phyloP scores from a whole-genome alignment of 2,113 vertebrate genomes.

The Bungarus multicinctus region DNA sequence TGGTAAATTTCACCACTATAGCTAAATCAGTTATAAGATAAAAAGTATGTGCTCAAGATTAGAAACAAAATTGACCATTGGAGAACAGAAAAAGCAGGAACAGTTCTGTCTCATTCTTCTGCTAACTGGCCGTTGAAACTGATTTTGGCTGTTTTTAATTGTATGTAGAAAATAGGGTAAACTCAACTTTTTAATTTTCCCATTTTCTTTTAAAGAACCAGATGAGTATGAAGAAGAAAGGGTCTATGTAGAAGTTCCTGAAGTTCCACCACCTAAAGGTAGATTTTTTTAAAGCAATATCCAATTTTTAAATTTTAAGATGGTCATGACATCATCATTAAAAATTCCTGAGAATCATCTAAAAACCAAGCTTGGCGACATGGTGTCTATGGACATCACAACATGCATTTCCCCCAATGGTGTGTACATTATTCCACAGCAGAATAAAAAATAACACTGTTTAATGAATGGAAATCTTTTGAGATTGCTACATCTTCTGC shows the following conservation, averaged over 20 bases:
- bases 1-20: not conserved
- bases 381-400: not conserved
- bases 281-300: slow-evolving; percentile 22
- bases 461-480: not conserved
- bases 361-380: not conserved
- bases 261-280: slow-evolving; percentile 67
- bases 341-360: not conserved
- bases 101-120: not conserved
- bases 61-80: not conserved
- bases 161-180: not conserved
- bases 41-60: not conserved
- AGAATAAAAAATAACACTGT: not conserved
- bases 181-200: slow-evolving; percentile 5
- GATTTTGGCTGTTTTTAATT: not conserved
- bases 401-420: not conserved
- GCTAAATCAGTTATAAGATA: not conserved
- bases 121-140: not conserved
- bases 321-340: not conserved
- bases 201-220: slow-evolving; percentile 71
- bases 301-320: not conserved
- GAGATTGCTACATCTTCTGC: not conserved
- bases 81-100: not conserved
- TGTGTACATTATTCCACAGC: not conserved
- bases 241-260: slow-evolving; percentile 62
- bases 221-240: slow-evolving; percentile 64